Base-by-base conservation (phyloP, 2,797 vertebrate genomes). In the Acanthurus leucopareius region DNA sequence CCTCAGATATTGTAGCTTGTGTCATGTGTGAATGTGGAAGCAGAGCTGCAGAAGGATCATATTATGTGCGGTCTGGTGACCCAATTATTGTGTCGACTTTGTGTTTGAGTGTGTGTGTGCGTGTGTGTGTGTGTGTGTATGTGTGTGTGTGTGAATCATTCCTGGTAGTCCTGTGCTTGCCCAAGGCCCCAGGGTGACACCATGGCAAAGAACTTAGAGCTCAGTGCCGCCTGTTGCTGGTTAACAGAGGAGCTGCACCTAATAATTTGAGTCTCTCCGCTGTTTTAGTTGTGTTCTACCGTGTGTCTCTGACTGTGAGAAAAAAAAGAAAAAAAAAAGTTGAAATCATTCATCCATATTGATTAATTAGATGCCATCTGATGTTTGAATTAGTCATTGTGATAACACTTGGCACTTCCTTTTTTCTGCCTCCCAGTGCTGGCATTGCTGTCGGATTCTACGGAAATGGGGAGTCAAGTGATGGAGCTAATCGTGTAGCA, bases 361-460 rank as follows among this genome's bases (percentile, higher is more conserved):
- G 5, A 57, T 62, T 53, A 19, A 51, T 63, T 42, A 28, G 11
- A 32, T 51, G 25, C 48, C 73, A 75, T 71, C 65, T 10, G 22
- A 73, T 76, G 62, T 40, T 45, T 86, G 53, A 79, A 79, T 77
- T 63, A 77, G 25, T 80, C 20, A 59, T 62, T 48, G 38, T 58
- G 25, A 62, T 78, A 60, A 85, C 51, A 51, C 49, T 47, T 73
- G 58, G 47, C 58, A 5, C 28, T 20, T 79, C 2, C 67, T 80
- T 40, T 64, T 86, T 65, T 73, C 61, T 77, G 62, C 69, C 73
- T 19, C 16, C 5, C 91, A 99, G 98, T 3, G 98, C 98, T 69
- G 98, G 98, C 69, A 99, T 99, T 54, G 98, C 98, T 0, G 97
- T 99, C 47, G 98, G 98, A 58, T 99, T 99, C 95, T 99, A 99